These are phyloP conservation scores for Acrossocheilus wenchowensis DNA, from an alignment of 2,797 vertebrate species.

Conservation along the genomic window DNA sequence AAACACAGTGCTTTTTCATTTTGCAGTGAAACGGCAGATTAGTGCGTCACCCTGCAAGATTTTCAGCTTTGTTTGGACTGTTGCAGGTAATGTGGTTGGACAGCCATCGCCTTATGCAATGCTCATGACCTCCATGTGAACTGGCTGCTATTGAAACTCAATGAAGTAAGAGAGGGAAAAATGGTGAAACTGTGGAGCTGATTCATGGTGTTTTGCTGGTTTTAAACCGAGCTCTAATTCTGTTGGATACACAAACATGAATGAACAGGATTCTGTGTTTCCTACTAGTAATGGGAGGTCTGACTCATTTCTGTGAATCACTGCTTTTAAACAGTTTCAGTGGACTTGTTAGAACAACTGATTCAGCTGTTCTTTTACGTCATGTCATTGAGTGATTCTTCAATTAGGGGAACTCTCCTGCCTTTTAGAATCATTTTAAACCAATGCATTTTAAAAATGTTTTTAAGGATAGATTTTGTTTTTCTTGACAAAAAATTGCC, in stretches of 20 bases:
- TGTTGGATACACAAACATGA: constrained; percentile 12
- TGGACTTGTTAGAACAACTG: constrained; percentile 22
- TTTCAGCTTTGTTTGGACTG: constrained; percentile 43
- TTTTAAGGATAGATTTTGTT: neutral
- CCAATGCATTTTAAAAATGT: neutral
- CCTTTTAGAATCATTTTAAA: constrained; percentile 4
- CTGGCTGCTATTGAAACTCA: constrained; percentile 21
- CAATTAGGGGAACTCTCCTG: neutral
- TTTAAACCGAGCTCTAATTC: constrained; percentile 13
- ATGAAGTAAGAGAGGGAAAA: constrained; percentile 13
- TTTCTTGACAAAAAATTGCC: neutral
- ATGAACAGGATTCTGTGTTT: constrained; percentile 12
- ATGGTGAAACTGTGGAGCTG: constrained; percentile 17
- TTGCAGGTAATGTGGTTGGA: constrained; percentile 38
- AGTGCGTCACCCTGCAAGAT: constrained; percentile 37
- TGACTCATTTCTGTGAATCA: constrained; percentile 31
- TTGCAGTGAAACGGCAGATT: constrained; percentile 41
- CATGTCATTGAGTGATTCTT: constrained; percentile 17
- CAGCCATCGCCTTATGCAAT: constrained; percentile 40
- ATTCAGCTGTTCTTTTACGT: constrained; percentile 14
- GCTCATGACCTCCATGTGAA: constrained; percentile 45
- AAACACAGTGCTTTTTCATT: constrained; percentile 17
- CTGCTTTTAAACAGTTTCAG: neutral
- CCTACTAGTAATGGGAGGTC: neutral
- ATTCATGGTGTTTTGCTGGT: constrained; percentile 23